phyloP scores from a whole-genome alignment of 37 sponge, comb jelly and placozoan genomes.

The Beroe ovata region DNA sequence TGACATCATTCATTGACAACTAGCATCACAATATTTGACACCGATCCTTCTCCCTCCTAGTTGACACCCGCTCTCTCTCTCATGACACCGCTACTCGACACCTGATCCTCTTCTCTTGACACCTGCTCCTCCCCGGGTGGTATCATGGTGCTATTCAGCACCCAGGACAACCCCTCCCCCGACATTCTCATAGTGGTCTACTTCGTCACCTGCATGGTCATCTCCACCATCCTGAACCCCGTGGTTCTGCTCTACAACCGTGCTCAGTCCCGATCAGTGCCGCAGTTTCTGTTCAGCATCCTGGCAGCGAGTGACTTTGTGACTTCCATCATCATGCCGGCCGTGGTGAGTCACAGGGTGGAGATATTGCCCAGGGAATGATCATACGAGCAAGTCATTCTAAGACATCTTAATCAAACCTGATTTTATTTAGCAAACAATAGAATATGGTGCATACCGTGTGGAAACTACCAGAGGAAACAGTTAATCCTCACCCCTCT shows the following conservation, averaged over 20 bases:
- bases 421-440: too few relatives aligned
- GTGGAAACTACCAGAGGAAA: too few relatives aligned
- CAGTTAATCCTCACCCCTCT: too few relatives aligned
- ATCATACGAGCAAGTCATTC: too few relatives aligned
- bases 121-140: not conserved
- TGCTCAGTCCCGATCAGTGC: not conserved
- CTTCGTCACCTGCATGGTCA: not conserved
- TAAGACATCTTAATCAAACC: too few relatives aligned
- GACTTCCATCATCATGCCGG: not conserved
- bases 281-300: conserved; percentile 45
- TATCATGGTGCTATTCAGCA: conserved; percentile 60
- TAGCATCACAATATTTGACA: too few relatives aligned
- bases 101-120: too few relatives aligned
- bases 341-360: conserved; percentile 9
- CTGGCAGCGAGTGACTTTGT: conserved; percentile 6
- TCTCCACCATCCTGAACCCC: conserved; percentile 9
- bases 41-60: too few relatives aligned
- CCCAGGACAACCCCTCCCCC: not conserved
- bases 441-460: too few relatives aligned
- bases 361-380: too few relatives aligned
- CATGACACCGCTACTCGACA: not conserved
- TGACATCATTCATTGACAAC: too few relatives aligned
- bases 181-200: not conserved
- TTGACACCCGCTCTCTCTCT: not conserved
- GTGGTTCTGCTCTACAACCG: conserved; percentile 11